A percentile compares a stretch with the other conserved stretches of the same genome.
Evolutionary conservation across 2,113 vertebrate genomes (phyloP).

Genomic region (Galbula dea): DNA sequence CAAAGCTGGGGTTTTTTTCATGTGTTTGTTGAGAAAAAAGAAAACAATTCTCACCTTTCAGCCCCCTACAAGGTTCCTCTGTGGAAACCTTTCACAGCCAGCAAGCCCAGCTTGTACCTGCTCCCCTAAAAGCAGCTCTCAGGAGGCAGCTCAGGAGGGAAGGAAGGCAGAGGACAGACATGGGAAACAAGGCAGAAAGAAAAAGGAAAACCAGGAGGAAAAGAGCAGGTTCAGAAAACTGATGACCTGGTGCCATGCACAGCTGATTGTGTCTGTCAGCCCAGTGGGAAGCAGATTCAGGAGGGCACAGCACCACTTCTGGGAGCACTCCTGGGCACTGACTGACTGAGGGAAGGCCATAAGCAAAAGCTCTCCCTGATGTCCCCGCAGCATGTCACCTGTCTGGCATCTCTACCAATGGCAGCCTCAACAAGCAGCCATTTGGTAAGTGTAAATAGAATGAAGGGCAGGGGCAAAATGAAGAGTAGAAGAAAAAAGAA

Average conservation of each 20-base stretch:
- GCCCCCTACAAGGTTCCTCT: background rate
- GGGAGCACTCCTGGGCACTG: background rate
- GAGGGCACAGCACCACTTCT: background rate
- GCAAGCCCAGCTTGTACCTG: background rate
- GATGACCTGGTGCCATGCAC: background rate
- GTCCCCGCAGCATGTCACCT: background rate
- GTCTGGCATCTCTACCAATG: background rate
- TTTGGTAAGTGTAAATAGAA: background rate
- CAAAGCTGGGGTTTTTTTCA: background rate
- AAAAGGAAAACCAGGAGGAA: background rate
- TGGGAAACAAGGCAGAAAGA: background rate
- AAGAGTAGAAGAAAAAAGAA: background rate
- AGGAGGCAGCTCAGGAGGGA: background rate
- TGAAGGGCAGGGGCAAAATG: background rate
- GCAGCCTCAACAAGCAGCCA: background rate
- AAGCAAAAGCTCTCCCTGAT: background rate
- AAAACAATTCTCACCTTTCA: constrained; percentile 30
- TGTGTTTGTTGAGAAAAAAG: background rate
- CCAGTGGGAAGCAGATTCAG: background rate
- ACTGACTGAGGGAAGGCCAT: background rate
- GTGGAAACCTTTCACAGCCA: background rate
- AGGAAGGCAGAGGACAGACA: background rate
- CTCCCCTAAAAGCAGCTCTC: background rate
- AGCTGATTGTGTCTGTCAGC: background rate
- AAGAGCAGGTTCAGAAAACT: background rate